Evolutionary conservation across 2,113 vertebrate species (phyloP), one percentile per base, ranked within the genome.

Genomic region (Dasyurus viverrinus): DNA sequence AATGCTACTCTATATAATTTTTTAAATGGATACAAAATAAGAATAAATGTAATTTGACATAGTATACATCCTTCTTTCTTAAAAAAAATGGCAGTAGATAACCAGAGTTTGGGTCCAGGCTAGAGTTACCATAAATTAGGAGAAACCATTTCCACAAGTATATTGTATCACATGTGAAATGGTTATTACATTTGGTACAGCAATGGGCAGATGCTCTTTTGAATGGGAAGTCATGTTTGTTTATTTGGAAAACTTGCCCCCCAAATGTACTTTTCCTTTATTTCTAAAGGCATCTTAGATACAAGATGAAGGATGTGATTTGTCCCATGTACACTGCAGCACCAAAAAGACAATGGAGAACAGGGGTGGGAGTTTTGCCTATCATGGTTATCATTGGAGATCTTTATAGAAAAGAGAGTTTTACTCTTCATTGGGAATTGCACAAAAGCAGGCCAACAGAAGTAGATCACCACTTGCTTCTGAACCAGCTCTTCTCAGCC

Each of bases 31-130:
- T 90, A 96, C 93, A 96, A 97, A 90, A 94, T 52, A 91, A 96
- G 98, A 98, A 95, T 98, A 98, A 98, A 98, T 98, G 98, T 91
- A 96, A 91, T 93, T 96, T 94, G 54, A 57, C 95, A 97, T 0
- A 95, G 92, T 95, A 94, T 92, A 97, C 94, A 90, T 95, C 94
- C 76, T 98, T 97, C 96, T 95, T 96, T 96, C 95, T 94, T 94
- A 57, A 89, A 89, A 94, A 89, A 89, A 94, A 2, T 48, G 96
- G 94, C 97, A 96, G 91, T 42, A 42, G 68, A 84, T 16, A 95
- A 91, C 68, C 94, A 94, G 23, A 95, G 54, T 84, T 96, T 93
- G 93, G 54, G 57, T 92, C 93, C 92, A 96, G 96, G 92, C 93
- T 95, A 93, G 91, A 2, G 30, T 46, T 94, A 30, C 91, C 48